Evolutionary conservation across 37 sponge, comb jelly and placozoan genomes (phyloP).

Genomic region (Ianthella basta): DNA sequence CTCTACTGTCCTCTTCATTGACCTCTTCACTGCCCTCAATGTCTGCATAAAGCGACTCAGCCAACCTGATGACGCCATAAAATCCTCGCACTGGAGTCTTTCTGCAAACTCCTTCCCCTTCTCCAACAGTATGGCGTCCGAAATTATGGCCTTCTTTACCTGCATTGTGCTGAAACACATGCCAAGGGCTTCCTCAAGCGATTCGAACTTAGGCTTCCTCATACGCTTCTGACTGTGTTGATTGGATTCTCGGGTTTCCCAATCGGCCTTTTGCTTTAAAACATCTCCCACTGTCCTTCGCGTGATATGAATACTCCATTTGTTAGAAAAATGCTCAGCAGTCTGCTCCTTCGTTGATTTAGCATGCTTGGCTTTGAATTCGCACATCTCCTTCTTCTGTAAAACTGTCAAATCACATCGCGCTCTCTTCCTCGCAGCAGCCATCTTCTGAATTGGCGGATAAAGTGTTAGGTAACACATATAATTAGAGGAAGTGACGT

Average conservation of each 20-base stretch:
- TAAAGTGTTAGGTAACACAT: slow-evolving; percentile 22
- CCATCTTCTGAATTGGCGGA: slow-evolving; percentile 19
- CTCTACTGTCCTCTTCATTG: neutral
- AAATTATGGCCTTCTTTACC: slow-evolving; percentile 13
- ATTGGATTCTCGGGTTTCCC: neutral
- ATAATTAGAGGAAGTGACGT: slow-evolving; percentile 14
- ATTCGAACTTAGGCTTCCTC: slow-evolving; percentile 24
- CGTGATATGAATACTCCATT: slow-evolving; percentile 8
- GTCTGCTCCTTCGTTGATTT: slow-evolving; percentile 9
- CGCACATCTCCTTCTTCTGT: slow-evolving; percentile 8
- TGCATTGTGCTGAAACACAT: slow-evolving; percentile 19
- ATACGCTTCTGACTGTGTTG: neutral
- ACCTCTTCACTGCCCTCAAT: neutral
- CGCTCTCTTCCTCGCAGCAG: neutral
- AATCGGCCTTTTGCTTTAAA: slow-evolving; percentile 7
- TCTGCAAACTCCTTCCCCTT: slow-evolving; percentile 7
- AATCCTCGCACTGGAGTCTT: neutral
- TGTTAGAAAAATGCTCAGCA: neutral
- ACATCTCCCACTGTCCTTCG: slow-evolving; percentile 13
- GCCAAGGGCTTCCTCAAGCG: neutral
- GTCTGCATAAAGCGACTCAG: neutral
- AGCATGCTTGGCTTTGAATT: neutral
- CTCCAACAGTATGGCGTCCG: neutral
- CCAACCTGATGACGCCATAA: slow-evolving; percentile 10
- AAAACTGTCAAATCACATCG: neutral